Conservation (phyloP, 2,888 invertebrate genomes). For the Syritta pipiens region DNA sequence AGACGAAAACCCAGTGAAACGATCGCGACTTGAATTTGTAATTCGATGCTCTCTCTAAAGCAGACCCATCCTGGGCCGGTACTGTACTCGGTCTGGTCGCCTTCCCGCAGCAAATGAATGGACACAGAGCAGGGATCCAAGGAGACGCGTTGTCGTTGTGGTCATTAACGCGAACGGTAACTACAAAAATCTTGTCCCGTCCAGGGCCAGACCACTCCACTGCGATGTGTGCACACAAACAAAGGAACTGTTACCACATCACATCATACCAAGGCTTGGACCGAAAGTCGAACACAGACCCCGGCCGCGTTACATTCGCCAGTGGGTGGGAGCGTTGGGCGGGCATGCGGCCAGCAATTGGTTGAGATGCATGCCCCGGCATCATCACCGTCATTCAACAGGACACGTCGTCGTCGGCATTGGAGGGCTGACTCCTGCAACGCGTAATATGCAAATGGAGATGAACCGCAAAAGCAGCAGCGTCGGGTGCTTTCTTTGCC, state of each 20-base stretch:
- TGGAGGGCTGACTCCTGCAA: conserved; percentile 46
- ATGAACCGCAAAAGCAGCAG: conserved; percentile 60
- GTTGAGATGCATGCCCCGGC: conserved; percentile 8
- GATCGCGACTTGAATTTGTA: conserved; percentile 69
- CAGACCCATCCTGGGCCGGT: too few relatives aligned
- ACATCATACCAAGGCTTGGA: conserved; percentile 43
- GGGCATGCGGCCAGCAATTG: conserved; percentile 40
- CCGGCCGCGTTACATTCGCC: conserved; percentile 5
- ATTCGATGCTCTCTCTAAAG: conserved; percentile 43
- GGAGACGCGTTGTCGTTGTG: conserved; percentile 45
- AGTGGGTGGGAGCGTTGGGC: conserved; percentile 42
- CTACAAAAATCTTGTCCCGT: conserved; percentile 24
- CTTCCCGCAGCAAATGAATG: conserved; percentile 45
- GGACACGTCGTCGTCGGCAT: conserved; percentile 35
- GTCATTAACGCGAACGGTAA: conserved; percentile 56
- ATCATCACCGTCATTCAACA: conserved; percentile 12
- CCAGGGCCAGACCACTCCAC: conserved; percentile 5
- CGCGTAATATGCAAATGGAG: conserved; percentile 65
- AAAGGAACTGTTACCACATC: conserved; percentile 63
- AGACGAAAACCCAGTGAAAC: conserved; percentile 67
- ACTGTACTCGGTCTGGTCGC: conserved; percentile 10
- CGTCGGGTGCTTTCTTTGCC: conserved; percentile 45
- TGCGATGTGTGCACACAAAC: conserved; percentile 25
- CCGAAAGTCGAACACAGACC: conserved; percentile 40
- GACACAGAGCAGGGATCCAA: conserved; percentile 26